Conservation (phyloP, 2,797 vertebrate genomes). For the Coregonus ussuriensis region DNA sequence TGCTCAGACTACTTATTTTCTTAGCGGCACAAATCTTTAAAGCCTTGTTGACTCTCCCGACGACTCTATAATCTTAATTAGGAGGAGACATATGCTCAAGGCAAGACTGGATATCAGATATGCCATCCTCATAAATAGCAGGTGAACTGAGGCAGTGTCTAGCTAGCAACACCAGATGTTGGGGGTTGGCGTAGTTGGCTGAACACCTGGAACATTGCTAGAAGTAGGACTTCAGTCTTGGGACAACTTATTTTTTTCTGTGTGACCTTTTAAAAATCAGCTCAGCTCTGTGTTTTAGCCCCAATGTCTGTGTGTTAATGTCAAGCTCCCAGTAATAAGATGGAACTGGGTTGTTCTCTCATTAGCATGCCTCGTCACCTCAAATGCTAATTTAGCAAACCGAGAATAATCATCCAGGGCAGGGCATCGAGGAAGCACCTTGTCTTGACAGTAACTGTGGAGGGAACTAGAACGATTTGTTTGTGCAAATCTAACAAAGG, state of each 20-base stretch:
- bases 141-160: conserved; percentile 39
- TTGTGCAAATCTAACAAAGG: background rate
- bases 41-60: background rate
- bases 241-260: conserved; percentile 47
- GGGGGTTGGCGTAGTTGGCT: conserved; percentile 20
- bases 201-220: conserved; percentile 45
- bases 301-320: conserved; percentile 25
- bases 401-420: conserved; percentile 12
- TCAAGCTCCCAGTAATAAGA: conserved; percentile 51
- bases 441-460: background rate
- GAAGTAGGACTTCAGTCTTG: conserved; percentile 37
- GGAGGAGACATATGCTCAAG: background rate
- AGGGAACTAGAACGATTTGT: background rate
- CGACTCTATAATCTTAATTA: background rate
- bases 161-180: conserved; percentile 43
- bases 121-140: conserved; percentile 56
- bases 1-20: background rate
- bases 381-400: conserved; percentile 36
- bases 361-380: conserved; percentile 34
- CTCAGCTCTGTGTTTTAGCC: conserved; percentile 32
- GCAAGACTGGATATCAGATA: conserved; percentile 17
- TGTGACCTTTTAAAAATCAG: conserved; percentile 59
- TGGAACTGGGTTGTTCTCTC: conserved; percentile 45
- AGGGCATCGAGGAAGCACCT: background rate
- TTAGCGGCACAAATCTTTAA: background rate